Evolutionary conservation across 2,888 invertebrate species (phyloP).

Genomic region (Uropetala carovei): DNA sequence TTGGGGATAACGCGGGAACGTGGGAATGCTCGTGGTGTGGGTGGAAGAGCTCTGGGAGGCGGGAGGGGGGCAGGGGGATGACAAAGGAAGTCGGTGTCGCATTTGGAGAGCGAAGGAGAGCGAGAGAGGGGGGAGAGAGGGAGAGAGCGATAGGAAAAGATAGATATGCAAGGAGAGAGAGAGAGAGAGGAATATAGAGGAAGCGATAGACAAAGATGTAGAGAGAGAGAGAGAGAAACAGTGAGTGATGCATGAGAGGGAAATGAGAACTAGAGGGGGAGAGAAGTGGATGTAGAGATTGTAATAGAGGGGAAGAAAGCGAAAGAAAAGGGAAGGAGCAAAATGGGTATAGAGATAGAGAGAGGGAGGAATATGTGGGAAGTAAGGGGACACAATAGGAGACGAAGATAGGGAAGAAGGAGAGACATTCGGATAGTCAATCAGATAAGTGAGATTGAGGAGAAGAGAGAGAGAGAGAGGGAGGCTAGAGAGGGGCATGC

Average conservation of each 20-base stretch:
- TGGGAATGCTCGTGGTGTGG: not conserved
- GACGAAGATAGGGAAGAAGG: not conserved
- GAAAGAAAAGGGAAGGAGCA: not conserved
- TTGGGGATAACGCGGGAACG: not conserved
- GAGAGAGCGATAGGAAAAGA: not conserved
- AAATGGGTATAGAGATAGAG: not conserved
- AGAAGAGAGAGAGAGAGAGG: not conserved
- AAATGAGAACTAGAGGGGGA: not conserved
- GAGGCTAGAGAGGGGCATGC: not conserved
- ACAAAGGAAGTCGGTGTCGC: constrained; percentile 42
- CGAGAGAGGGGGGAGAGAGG: not conserved
- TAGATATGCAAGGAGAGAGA: not conserved
- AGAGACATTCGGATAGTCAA: not conserved
- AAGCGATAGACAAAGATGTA: not conserved
- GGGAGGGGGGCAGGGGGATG: not conserved
- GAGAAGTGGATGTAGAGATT: not conserved
- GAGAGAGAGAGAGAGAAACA: not conserved
- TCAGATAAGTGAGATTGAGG: not conserved
- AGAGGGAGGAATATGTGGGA: not conserved
- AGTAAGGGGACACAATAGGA: not conserved
- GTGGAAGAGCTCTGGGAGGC: not conserved
- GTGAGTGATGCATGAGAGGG: not conserved
- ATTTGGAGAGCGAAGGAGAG: constrained; percentile 31
- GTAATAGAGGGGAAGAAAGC: not conserved
- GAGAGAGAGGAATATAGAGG: not conserved